A percentile compares a stretch with the other conserved stretches of the same genome.
Conservation (phyloP, 1,140 invertebrate species). For the Ptiloglossa arizonensis region DNA sequence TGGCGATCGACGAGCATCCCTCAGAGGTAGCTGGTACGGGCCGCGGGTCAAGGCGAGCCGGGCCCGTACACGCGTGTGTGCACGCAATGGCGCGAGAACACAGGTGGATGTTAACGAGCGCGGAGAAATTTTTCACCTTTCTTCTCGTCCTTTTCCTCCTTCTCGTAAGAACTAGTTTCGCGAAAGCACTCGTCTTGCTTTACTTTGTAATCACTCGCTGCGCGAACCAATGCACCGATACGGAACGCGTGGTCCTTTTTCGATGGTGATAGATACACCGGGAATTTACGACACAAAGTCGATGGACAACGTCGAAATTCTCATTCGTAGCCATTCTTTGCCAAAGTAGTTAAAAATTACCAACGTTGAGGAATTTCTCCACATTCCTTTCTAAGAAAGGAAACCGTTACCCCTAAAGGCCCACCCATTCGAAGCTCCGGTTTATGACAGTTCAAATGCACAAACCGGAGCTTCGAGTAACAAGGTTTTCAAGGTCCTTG, state of each 20-base stretch:
- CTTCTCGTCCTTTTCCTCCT: neutral
- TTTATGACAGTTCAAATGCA: no score
- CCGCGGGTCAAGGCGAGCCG: constrained; percentile 75
- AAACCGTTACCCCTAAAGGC: no score
- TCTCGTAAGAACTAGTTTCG: constrained; percentile 18
- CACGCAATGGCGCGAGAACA: constrained; percentile 60
- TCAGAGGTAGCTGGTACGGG: constrained; percentile 69
- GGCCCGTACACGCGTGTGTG: constrained; percentile 50
- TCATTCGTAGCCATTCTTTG: no score
- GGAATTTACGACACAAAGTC: no score
- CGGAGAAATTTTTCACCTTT: constrained; percentile 38
- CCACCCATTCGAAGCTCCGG: no score
- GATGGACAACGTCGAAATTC: no score
- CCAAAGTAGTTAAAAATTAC: no score
- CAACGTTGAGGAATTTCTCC: no score
- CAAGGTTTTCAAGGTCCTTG: no score
- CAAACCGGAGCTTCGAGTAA: no score
- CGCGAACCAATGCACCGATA: constrained; percentile 25
- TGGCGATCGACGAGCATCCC: constrained; percentile 68
- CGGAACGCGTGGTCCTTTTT: neutral
- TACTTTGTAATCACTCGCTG: neutral
- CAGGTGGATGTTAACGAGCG: constrained; percentile 58
- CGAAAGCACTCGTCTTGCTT: neutral
- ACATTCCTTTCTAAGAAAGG: no score
- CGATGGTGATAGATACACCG: no score